Conservation (phyloP, 2,113 vertebrate species). For the Neomonachus schauinslandi region DNA sequence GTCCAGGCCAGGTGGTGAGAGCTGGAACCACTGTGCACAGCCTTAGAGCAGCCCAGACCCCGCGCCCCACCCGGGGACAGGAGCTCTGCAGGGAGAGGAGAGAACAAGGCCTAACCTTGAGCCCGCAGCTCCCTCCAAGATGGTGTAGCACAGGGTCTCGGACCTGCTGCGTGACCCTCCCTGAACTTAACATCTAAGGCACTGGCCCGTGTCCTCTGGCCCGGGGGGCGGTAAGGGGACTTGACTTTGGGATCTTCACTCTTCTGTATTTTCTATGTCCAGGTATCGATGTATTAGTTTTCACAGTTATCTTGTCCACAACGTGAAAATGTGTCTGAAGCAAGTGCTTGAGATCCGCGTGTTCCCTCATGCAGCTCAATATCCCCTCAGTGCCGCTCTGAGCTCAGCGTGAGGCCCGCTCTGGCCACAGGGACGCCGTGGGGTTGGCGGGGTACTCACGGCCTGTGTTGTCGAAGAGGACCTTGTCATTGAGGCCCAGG, state of each 20-base stretch:
- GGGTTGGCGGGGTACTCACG: conserved; percentile 89
- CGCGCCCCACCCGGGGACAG: neutral
- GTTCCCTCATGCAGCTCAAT: too few species aligned
- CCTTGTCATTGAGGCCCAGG: conserved; percentile 97
- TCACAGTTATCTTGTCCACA: neutral
- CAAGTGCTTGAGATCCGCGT: neutral
- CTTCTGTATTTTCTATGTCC: neutral
- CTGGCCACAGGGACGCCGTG: rapidly evolving
- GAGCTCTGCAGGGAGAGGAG: neutral
- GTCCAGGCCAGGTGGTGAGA: neutral
- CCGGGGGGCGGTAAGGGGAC: rapidly evolving
- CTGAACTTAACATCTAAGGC: neutral
- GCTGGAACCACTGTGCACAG: too few species aligned
- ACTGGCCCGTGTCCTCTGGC: neutral
- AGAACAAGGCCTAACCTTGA: neutral
- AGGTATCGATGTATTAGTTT: neutral
- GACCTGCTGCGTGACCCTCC: neutral
- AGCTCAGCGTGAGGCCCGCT: neutral
- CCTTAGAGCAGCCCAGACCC: neutral
- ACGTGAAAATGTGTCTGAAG: neutral
- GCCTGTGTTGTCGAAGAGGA: conserved; percentile 99
- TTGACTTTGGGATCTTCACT: neutral
- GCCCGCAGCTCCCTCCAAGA: neutral
- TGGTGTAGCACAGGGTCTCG: rapidly evolving
- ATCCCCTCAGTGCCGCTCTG: neutral